phyloP scores from a whole-genome alignment of 1,140 invertebrate species.

The Popillia japonica region DNA sequence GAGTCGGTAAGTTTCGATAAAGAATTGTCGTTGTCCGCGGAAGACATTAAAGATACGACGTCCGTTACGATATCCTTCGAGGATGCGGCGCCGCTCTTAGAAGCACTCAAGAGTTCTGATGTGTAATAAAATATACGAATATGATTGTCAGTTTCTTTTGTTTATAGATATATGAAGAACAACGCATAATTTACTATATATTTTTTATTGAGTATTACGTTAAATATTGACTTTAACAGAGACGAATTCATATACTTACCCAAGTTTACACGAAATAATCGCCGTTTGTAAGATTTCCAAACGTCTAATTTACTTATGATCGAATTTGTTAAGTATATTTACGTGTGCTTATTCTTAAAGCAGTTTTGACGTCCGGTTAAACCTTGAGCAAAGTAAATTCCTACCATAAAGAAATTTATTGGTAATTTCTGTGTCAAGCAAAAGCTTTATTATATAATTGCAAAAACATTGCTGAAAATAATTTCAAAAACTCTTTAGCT shows the following conservation, averaged over 20 bases:
- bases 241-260: background rate
- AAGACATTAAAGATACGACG: conserved; percentile 44
- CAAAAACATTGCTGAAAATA: no score
- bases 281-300: no score
- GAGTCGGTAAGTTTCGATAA: conserved; percentile 49
- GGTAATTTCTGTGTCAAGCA: no score
- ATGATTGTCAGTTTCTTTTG: background rate
- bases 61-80: conserved; percentile 52
- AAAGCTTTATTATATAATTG: no score
- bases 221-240: conserved; percentile 6
- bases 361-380: no score
- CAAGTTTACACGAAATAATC: no score
- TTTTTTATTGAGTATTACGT: background rate
- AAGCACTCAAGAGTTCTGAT: conserved; percentile 52
- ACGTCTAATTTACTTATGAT: no score
- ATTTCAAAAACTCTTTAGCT: no score
- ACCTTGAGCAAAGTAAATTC: no score
- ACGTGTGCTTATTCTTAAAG: no score
- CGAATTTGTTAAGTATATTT: no score
- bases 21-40: conserved; percentile 49
- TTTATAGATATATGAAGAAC: background rate
- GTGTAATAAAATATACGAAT: conserved; percentile 44
- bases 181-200: background rate
- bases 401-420: no score
- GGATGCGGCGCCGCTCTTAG: conserved; percentile 53